Evolutionary conservation across 1,140 invertebrate species (phyloP).

Genomic region (Drosophila novamexicana): DNA sequence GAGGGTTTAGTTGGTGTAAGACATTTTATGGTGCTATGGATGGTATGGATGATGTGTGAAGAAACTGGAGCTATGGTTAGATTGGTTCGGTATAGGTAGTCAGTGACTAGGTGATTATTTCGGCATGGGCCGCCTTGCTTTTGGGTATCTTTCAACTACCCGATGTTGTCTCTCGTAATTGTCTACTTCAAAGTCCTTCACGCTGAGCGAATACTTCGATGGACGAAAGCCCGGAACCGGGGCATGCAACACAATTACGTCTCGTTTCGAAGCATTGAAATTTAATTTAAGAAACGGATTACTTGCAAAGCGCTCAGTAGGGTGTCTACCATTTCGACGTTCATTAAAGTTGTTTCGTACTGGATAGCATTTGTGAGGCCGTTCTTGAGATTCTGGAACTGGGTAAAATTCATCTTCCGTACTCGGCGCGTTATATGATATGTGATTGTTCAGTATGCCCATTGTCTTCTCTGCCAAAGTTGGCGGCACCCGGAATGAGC

Average conservation of each 20-base stretch:
- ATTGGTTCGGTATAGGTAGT: slow-evolving; percentile 13
- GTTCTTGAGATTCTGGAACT: no score
- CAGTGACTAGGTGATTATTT: not conserved
- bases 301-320: not conserved
- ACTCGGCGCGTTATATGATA: not conserved
- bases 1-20: slow-evolving; percentile 42
- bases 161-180: not conserved
- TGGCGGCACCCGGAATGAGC: slow-evolving; percentile 30
- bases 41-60: slow-evolving; percentile 33
- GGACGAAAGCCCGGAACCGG: slow-evolving; percentile 41
- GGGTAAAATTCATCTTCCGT: no score
- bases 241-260: slow-evolving; percentile 55
- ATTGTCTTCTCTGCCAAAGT: slow-evolving; percentile 19
- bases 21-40: slow-evolving; percentile 20
- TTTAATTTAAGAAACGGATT: slow-evolving; percentile 29
- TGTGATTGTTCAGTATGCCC: slow-evolving; percentile 36
- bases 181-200: slow-evolving; percentile 13
- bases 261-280: slow-evolving; percentile 5
- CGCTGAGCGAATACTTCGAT: slow-evolving; percentile 53
- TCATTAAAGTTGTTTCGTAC: not conserved
- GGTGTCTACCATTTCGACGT: not conserved
- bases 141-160: no score
- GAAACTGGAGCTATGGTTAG: slow-evolving; percentile 36
- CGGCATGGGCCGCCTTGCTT: no score
- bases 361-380: no score